phyloP scores from a whole-genome alignment of 92 coral and sea anemone species.

The Zoanthus gigantus region DNA sequence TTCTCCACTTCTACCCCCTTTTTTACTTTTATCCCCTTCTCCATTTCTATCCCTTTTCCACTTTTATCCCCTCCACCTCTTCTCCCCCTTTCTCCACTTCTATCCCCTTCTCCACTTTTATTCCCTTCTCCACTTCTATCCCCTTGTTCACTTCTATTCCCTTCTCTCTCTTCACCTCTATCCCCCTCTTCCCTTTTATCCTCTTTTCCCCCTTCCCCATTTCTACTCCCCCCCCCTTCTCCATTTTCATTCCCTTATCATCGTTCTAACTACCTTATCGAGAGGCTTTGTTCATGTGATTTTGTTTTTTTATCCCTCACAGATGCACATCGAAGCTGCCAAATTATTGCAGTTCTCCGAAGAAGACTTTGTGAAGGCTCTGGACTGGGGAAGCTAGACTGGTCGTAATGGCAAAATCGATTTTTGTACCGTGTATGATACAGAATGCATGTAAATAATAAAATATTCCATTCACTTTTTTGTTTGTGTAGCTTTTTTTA shows the following conservation, averaged over 20 bases:
- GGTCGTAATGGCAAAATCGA: neutral
- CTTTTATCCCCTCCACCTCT: too few relatives aligned
- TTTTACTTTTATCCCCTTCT: neutral
- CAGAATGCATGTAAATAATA: neutral
- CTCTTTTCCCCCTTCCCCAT: neutral
- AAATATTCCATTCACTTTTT: neutral
- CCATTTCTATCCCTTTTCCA: neutral
- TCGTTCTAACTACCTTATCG: too few relatives aligned
- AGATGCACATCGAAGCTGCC: conserved; percentile 99
- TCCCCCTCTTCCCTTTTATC: too few relatives aligned
- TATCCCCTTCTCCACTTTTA: too few relatives aligned
- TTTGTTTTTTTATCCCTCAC: neutral
- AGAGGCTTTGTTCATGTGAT: neutral
- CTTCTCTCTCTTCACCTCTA: too few relatives aligned
- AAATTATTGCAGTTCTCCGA: conserved; percentile 93
- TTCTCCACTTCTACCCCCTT: too few relatives aligned
- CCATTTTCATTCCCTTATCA: too few relatives aligned
- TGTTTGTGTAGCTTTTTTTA: neutral
- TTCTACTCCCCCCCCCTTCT: neutral
- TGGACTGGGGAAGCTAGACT: conserved; percentile 93
- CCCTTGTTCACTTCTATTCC: too few relatives aligned
- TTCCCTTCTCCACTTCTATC: too few relatives aligned
- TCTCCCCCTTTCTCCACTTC: neutral
- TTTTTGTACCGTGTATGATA: neutral
- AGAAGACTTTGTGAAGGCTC: conserved; percentile 97